Evolutionary conservation across 2,797 vertebrate genomes (phyloP).

Genomic region (Sebastes nivosus): DNA sequence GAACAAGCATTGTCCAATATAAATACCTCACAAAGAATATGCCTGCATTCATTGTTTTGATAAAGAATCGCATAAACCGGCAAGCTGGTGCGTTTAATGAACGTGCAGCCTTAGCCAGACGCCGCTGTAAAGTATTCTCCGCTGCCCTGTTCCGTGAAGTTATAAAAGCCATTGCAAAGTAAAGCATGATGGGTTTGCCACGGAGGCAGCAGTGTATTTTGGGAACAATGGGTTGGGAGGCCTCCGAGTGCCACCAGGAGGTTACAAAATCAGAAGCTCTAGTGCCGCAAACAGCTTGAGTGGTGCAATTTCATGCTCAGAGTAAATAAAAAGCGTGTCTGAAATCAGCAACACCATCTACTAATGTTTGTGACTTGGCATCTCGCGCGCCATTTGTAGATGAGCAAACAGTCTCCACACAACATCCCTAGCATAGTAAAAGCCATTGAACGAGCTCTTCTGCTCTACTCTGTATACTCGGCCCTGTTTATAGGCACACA

Average conservation of each 20-base stretch:
- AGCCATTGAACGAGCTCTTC: constrained; percentile 43
- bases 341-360: constrained; percentile 60
- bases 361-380: constrained; percentile 61
- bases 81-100: constrained; percentile 32
- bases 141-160: constrained; percentile 31
- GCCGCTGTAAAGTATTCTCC: constrained; percentile 26
- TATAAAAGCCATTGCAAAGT: constrained; percentile 44
- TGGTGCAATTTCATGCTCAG: constrained; percentile 64
- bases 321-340: constrained; percentile 66
- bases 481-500: constrained; percentile 48
- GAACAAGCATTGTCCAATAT: constrained; percentile 20
- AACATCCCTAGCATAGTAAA: constrained; percentile 52
- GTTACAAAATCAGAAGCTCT: constrained; percentile 57
- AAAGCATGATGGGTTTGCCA: constrained; percentile 49
- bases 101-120: background rate
- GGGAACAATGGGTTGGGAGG: constrained; percentile 49
- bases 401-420: constrained; percentile 47
- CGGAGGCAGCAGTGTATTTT: constrained; percentile 52
- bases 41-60: constrained; percentile 44
- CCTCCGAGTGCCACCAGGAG: constrained; percentile 58
- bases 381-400: constrained; percentile 62
- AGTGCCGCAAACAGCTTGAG: constrained; percentile 66
- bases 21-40: constrained; percentile 31
- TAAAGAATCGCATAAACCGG: constrained; percentile 37
- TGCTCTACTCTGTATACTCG: constrained; percentile 9